Base-by-base conservation (phyloP, 2,888 invertebrate genomes). In the Ectemnius cavifrons region DNA sequence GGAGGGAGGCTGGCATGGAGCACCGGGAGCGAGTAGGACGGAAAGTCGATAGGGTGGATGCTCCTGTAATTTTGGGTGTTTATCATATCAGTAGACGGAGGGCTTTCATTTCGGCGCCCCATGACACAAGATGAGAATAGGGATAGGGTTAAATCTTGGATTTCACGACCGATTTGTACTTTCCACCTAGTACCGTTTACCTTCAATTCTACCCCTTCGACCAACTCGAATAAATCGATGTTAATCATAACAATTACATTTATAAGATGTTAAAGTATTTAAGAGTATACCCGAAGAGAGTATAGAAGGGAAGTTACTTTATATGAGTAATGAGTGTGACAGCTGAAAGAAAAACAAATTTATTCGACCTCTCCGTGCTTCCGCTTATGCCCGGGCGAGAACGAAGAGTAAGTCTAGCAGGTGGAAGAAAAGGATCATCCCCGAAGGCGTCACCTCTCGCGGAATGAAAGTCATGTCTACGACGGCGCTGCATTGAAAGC, bases 11-110 rank as follows among this genome's bases (percentile, higher is more conserved):
- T 45, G 57, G 11, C n/a, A 58, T 46, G 67, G 65, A 47, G 69
- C 75, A 72, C 65, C 69, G 64, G 71, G 67, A 61, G 49, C 71
- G 59, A 66, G 71, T 73, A 70, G 63, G 81, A 66, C 72, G 63
- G 78, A 73, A 73, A 67, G 37, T 59, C 28, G 63, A 49, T 16
- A 68, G 77, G 73, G 63, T 72, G 70, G 80, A 71, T 74, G 68
- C 64, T 70, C 73, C 84, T 87, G 86, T 87, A 85, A 86, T 87
- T 87, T 86, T 73, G 84, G 84, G 84, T 86, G 86, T 87, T 87
- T 87, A 88, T 88, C 86, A 84, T 87, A 87, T 87, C 87, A 87
- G 71, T 79, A 78, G 78, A 66, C 70, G 63, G 57, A 73, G 77
- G 79, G 76, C 72, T 63, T 80, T 82, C 77, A 28, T 77, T 82